Evolutionary conservation across 2,888 invertebrate genomes (phyloP).

Genomic region (Adelphocoris suturalis): DNA sequence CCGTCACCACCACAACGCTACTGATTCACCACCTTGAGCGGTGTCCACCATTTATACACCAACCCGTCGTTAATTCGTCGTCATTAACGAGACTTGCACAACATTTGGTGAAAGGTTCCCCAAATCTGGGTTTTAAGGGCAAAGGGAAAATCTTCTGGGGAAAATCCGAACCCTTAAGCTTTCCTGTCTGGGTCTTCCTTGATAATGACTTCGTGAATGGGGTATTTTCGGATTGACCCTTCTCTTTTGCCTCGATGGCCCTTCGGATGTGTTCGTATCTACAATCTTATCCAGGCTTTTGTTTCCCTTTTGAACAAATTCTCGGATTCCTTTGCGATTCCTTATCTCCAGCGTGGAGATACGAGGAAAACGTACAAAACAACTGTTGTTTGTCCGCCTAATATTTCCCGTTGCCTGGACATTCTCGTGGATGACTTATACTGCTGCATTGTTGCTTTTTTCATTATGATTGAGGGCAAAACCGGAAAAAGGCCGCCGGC

Average conservation of each 20-base stretch:
- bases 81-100: constrained; percentile 10
- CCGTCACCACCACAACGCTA: background rate
- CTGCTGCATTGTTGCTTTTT: too few species aligned
- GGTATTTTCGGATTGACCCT: background rate
- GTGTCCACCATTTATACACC: constrained; percentile 5
- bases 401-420: background rate
- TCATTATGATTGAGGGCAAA: too few species aligned
- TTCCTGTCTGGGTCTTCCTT: background rate
- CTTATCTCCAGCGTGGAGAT: background rate
- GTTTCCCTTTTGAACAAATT: background rate
- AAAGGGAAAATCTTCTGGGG: background rate
- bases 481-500: too few species aligned
- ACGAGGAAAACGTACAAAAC: background rate
- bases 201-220: constrained; percentile 22
- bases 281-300: constrained; percentile 1
- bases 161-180: background rate
- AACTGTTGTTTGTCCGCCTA: background rate
- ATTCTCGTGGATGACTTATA: too few species aligned
- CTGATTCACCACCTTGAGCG: background rate
- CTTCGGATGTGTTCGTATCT: background rate
- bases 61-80: background rate
- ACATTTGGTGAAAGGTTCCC: background rate
- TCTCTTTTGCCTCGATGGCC: background rate
- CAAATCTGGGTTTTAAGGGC: background rate
- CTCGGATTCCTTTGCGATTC: background rate